A percentile compares a stretch with the other conserved stretches of the same genome.
Conservation (phyloP, 2,888 invertebrate species). For the Lithosia quadra region DNA sequence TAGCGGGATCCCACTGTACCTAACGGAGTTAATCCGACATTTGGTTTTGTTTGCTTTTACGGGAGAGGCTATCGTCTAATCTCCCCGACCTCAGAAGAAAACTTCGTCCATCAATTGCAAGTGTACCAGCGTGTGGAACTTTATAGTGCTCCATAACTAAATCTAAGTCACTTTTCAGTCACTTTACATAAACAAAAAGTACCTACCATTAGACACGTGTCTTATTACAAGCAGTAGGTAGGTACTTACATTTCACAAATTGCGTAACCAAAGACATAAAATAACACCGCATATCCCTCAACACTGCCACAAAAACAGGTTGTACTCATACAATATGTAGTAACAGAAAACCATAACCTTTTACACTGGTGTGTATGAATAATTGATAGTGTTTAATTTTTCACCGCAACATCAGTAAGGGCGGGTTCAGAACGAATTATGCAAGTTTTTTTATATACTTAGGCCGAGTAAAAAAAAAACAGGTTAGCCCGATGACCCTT, state of each 20-base stretch:
- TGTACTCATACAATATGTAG: constrained; percentile 52
- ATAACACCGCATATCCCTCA: constrained; percentile 25
- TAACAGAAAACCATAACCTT: constrained; percentile 50
- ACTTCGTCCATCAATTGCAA: no score
- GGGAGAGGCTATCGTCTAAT: no score
- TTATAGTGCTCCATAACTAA: not conserved
- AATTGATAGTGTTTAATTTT: constrained; percentile 51
- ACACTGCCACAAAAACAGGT: constrained; percentile 39
- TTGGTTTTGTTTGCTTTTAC: no score
- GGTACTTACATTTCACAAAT: constrained; percentile 11
- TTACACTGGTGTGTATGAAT: constrained; percentile 49
- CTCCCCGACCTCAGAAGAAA: no score
- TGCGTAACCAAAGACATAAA: constrained; percentile 29
- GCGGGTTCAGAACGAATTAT: not conserved
- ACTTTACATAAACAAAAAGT: not conserved
- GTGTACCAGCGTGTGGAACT: no score
- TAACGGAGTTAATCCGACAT: no score
- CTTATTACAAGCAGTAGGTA: not conserved
- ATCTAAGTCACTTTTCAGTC: not conserved
- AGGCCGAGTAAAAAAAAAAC: no score
- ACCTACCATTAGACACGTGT: not conserved
- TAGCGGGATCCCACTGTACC: no score
- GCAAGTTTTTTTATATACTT: no score
- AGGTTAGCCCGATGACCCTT: no score
- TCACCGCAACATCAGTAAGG: constrained; percentile 29